A percentile compares a stretch with the other conserved stretches of the same genome.
These are phyloP conservation scores for Rhingia campestris DNA, from an alignment of 2,888 invertebrate genomes.

Conservation along the genomic window DNA sequence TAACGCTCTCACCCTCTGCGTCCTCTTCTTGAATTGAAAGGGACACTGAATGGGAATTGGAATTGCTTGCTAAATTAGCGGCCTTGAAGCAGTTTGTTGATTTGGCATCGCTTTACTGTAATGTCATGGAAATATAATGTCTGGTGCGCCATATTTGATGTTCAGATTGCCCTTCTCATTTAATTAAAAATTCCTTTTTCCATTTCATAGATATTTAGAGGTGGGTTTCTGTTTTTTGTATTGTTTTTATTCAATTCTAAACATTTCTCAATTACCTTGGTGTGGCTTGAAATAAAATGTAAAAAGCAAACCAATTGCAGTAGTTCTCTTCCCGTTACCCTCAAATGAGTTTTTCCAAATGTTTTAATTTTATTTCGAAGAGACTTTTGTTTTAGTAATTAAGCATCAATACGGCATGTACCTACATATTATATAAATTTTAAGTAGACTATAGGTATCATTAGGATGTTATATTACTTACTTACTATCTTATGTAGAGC, in stretches of 20 bases:
- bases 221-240: background rate
- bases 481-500: too few species aligned
- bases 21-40: constrained; percentile 17
- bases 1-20: constrained; percentile 15
- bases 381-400: too few species aligned
- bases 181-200: constrained; percentile 48
- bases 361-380: too few species aligned
- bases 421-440: too few species aligned
- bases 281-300: too few species aligned
- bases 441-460: too few species aligned
- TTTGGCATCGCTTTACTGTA: constrained; percentile 21
- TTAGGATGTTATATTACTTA: too few species aligned
- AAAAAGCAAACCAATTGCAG: too few species aligned
- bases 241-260: background rate
- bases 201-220: constrained; percentile 16
- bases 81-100: constrained; percentile 21
- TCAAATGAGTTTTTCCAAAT: too few species aligned
- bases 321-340: too few species aligned
- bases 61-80: constrained; percentile 35
- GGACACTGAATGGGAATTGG: constrained; percentile 27
- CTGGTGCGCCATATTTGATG: constrained; percentile 18
- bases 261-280: background rate
- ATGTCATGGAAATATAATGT: constrained; percentile 45
- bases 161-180: constrained; percentile 22
- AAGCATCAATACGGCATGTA: too few species aligned